Evolutionary conservation across 2,113 vertebrate genomes (phyloP).

Genomic region (Hystrix brachyura): DNA sequence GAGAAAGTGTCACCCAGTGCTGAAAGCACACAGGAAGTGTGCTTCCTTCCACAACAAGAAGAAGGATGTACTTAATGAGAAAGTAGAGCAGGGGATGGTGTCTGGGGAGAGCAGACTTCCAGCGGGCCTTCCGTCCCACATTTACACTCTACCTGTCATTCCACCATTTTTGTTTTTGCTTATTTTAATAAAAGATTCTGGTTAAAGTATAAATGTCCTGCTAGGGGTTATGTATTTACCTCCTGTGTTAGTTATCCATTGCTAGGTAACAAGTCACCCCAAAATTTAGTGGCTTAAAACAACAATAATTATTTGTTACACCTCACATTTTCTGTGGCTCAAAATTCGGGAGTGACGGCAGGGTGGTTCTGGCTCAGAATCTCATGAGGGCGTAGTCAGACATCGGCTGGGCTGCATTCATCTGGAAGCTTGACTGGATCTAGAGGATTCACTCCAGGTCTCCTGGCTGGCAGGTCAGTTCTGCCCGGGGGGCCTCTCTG

Average conservation of each 20-base stretch:
- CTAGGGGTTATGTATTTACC: constrained; percentile 30
- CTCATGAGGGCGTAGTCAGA: neutral
- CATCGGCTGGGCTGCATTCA: neutral
- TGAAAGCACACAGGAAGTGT: neutral
- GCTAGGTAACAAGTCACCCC: neutral
- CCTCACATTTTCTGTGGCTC: neutral
- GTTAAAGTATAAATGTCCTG: constrained; percentile 63
- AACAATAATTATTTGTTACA: constrained; percentile 32
- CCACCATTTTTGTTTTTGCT: neutral
- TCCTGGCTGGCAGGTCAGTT: neutral
- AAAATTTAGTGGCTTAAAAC: constrained; percentile 16
- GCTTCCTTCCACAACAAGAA: neutral
- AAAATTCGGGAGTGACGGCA: neutral
- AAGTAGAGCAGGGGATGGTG: neutral
- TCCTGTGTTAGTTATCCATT: constrained; percentile 27
- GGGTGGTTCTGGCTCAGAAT: neutral
- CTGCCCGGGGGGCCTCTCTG: neutral
- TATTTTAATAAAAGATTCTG: neutral
- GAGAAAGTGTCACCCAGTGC: constrained; percentile 12
- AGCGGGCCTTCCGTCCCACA: neutral
- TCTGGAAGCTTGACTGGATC: neutral
- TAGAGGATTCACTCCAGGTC: neutral
- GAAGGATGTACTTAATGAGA: neutral
- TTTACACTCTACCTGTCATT: neutral
- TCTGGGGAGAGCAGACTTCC: neutral